A percentile compares a stretch with the other conserved stretches of the same genome.
Conservation (phyloP, 1,140 invertebrate genomes). For the Trichonephila clavata region DNA sequence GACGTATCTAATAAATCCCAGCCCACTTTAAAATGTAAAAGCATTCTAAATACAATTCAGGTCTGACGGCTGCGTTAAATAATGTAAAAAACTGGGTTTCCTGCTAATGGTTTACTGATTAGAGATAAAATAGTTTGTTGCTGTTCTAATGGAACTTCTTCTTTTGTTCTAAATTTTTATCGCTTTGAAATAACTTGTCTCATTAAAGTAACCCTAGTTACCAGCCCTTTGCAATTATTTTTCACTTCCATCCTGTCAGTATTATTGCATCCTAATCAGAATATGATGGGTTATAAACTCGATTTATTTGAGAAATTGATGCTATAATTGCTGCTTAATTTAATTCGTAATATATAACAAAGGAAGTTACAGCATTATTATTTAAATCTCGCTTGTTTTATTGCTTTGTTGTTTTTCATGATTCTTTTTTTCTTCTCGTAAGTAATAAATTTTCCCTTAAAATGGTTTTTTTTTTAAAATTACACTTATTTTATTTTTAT, state of each 20-base stretch:
- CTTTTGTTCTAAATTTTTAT: background rate
- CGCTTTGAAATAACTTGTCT: background rate
- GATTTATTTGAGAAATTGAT: background rate
- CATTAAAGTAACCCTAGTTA: background rate
- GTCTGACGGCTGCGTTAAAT: background rate
- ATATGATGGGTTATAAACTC: slow-evolving; percentile 6
- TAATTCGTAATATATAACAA: background rate
- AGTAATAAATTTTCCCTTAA: no score
- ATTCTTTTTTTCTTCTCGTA: no score
- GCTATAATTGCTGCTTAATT: background rate
- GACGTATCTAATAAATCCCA: background rate
- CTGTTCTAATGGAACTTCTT: background rate
- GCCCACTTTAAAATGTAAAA: background rate
- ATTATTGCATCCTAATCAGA: background rate
- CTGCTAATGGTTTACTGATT: background rate
- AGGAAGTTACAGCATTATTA: background rate
- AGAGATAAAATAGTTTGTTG: background rate
- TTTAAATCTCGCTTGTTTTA: no score
- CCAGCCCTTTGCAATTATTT: background rate
- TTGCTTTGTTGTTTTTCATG: no score
- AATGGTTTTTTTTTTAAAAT: no score
- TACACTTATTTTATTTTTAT: no score
- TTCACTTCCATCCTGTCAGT: background rate
- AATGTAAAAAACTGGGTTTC: background rate
- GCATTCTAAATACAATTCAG: slow-evolving; percentile 11